A percentile compares a stretch with the other conserved stretches of the same genome.
These are phyloP conservation scores for Podocnemis expansa DNA, from an alignment of 2,113 vertebrate genomes.

Conservation along the genomic window DNA sequence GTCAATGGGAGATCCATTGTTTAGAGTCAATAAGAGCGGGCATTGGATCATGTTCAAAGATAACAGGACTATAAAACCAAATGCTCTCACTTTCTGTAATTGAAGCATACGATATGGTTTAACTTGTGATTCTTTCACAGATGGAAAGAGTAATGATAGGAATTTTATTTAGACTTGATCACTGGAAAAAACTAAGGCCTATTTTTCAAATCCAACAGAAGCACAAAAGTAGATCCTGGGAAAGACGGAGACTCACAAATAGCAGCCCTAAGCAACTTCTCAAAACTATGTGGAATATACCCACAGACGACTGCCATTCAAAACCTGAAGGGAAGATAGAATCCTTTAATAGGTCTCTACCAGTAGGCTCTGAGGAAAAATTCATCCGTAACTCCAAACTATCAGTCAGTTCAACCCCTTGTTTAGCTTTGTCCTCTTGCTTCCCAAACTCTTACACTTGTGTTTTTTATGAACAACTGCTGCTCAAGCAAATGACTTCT, in stretches of 20 bases:
- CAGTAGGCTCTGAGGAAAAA: background rate
- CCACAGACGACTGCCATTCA: background rate
- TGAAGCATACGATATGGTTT: background rate
- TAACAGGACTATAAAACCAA: background rate
- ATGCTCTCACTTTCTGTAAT: background rate
- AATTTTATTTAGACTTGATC: background rate
- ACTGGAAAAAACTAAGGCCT: background rate
- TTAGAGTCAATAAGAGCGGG: background rate
- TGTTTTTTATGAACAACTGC: conserved; percentile 18
- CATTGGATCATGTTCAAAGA: background rate
- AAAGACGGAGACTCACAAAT: no score
- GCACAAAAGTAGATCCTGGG: no score
- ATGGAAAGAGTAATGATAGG: background rate
- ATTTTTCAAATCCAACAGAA: background rate
- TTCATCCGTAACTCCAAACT: background rate
- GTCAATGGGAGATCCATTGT: background rate
- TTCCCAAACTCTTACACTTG: background rate
- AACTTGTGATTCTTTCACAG: background rate
- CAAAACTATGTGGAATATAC: background rate
- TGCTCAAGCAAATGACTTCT: background rate
- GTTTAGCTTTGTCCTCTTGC: background rate
- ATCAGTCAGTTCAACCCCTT: background rate
- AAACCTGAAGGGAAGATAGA: background rate
- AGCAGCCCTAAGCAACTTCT: background rate
- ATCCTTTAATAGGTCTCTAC: background rate